Conservation (phyloP, 2,113 vertebrate species). For the Misgurnus anguillicaudatus region DNA sequence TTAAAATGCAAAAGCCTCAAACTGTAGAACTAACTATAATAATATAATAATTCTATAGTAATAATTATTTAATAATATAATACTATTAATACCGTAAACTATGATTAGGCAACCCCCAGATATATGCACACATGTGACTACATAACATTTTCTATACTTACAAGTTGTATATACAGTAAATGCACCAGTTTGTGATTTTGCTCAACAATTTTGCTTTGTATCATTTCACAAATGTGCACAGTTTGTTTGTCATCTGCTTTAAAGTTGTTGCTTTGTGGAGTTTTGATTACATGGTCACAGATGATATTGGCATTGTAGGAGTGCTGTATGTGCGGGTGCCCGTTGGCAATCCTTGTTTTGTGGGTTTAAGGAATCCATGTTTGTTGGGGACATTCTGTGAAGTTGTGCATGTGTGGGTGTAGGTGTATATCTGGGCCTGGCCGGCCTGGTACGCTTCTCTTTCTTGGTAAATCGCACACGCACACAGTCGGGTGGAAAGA, state of each 20-base stretch:
- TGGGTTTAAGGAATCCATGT: conserved; percentile 11
- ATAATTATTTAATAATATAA: no score
- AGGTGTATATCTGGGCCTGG: conserved; percentile 42
- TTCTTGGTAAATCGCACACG: conserved; percentile 63
- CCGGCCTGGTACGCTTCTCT: conserved; percentile 53
- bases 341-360: conserved; percentile 11
- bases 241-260: background rate
- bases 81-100: no score
- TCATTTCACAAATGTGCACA: no score
- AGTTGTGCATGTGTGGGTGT: conserved; percentile 23
- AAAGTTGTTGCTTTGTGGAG: conserved; percentile 26
- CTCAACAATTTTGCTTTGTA: no score
- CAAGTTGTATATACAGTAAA: no score
- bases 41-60: no score
- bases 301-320: conserved; percentile 33
- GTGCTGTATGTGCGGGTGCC: conserved; percentile 3
- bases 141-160: no score
- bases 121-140: no score
- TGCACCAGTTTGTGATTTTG: no score
- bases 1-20: no score
- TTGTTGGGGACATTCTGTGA: conserved; percentile 35
- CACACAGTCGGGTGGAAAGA: conserved; percentile 38
- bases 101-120: no score
- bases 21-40: no score
- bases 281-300: conserved; percentile 16